These are phyloP conservation scores for Peromyscus aztecus DNA, from an alignment of 2,797 vertebrate species.

Conservation along the genomic window DNA sequence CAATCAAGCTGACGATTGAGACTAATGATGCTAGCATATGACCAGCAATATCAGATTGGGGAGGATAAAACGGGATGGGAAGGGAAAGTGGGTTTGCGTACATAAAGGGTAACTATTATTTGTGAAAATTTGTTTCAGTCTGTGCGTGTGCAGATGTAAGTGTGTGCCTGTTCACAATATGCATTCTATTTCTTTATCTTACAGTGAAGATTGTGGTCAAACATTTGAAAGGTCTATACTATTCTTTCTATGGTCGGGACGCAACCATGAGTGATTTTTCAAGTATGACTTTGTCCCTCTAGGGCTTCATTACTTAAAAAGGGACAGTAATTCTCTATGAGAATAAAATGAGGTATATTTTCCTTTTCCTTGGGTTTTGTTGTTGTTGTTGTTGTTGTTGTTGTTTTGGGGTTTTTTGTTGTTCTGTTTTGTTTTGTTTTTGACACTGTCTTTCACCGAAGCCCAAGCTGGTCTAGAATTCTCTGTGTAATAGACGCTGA, in stretches of 20 bases:
- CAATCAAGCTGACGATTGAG: not conserved
- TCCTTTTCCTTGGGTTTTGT: not conserved
- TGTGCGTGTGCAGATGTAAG: not conserved
- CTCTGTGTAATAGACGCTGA: not conserved
- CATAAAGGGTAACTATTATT: not conserved
- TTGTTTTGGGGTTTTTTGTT: too few species aligned
- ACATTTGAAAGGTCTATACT: not conserved
- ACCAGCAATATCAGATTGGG: not conserved
- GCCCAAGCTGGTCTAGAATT: not conserved
- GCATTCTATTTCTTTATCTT: not conserved
- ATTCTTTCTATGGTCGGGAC: not conserved
- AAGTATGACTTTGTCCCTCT: not conserved
- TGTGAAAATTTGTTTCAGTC: constrained; percentile 9
- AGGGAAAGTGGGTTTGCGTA: not conserved
- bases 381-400: not conserved
- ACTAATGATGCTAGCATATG: not conserved
- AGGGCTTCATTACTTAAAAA: not conserved
- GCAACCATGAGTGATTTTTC: constrained; percentile 19
- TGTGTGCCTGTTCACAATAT: not conserved
- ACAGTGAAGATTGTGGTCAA: not conserved
- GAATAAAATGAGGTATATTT: not conserved
- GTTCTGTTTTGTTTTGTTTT: not conserved
- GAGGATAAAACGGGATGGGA: not conserved
- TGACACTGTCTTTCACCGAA: not conserved
- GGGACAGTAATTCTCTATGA: not conserved